Percentiles rank a stretch among this genome's conserved stretches.
Conservation (phyloP, 1,140 invertebrate genomes). For the Calliphora vicina region DNA sequence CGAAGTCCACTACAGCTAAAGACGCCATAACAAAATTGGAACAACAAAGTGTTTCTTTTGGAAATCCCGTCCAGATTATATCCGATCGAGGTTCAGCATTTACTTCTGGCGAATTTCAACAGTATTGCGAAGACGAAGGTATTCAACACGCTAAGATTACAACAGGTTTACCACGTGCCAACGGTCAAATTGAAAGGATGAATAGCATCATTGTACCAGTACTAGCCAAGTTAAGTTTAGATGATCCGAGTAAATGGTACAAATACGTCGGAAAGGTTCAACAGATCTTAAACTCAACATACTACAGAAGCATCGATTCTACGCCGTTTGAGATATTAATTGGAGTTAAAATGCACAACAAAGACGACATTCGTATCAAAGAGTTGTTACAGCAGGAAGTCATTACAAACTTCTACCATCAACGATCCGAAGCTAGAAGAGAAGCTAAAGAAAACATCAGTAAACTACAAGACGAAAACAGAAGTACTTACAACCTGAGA, state of each 20-base stretch:
- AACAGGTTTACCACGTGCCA: constrained; percentile 50
- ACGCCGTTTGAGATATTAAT: constrained; percentile 41
- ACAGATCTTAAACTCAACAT: neutral
- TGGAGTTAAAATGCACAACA: constrained; percentile 57
- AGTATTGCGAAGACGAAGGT: constrained; percentile 40
- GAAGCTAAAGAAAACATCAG: neutral
- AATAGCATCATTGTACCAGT: constrained; percentile 48
- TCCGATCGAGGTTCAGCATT: constrained; percentile 50
- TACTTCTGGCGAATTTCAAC: constrained; percentile 43
- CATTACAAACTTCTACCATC: neutral
- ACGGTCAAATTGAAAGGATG: constrained; percentile 53
- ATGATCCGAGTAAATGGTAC: constrained; percentile 52
- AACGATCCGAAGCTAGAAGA: neutral
- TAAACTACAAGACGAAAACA: constrained; percentile 21
- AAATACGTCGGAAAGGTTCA: constrained; percentile 49
- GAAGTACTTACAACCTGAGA: neutral
- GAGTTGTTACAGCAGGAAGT: neutral
- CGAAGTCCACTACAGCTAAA: constrained; percentile 49
- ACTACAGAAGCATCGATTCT: neutral
- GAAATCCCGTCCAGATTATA: constrained; percentile 51
- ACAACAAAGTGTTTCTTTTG: constrained; percentile 37
- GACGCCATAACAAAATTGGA: constrained; percentile 44
- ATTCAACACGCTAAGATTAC: constrained; percentile 51
- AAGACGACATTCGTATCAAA: constrained; percentile 56
- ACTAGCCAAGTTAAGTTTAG: constrained; percentile 46